Evolutionary conservation across 2,797 vertebrate genomes (phyloP).

Genomic region (Orestias chungarensis): DNA sequence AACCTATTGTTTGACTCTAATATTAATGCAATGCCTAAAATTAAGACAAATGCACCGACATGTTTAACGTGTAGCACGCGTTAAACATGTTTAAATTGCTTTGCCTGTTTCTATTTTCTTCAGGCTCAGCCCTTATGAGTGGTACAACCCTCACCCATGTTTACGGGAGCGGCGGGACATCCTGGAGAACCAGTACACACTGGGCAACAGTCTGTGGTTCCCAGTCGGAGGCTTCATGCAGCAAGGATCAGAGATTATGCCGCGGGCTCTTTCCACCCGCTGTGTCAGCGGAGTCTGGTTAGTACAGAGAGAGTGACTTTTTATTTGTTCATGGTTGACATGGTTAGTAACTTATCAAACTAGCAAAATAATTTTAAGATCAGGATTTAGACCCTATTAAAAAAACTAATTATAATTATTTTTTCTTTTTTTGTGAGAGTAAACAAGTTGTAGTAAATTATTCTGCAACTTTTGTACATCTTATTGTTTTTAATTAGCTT

Average conservation of each 20-base stretch:
- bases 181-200: constrained; percentile 90
- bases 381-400: too few species aligned
- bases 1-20: not conserved
- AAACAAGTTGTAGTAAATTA: too few species aligned
- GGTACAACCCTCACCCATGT: constrained; percentile 91
- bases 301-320: constrained; percentile 23
- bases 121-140: constrained; percentile 91
- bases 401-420: too few species aligned
- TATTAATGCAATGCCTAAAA: not conserved
- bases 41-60: not conserved
- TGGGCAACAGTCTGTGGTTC: constrained; percentile 95
- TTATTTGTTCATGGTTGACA: not conserved
- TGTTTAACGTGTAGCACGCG: not conserved
- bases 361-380: too few species aligned
- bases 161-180: constrained; percentile 83
- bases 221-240: constrained; percentile 95
- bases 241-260: constrained; percentile 92
- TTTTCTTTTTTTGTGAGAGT: too few species aligned
- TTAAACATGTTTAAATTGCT: not conserved
- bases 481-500: too few species aligned
- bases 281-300: constrained; percentile 94
- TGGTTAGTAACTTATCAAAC: not conserved
- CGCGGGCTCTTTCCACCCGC: constrained; percentile 87
- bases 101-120: not conserved
- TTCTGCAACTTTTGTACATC: too few species aligned